Base-by-base conservation (phyloP, 2,888 invertebrate genomes). In the Andrena haemorrhoa region DNA sequence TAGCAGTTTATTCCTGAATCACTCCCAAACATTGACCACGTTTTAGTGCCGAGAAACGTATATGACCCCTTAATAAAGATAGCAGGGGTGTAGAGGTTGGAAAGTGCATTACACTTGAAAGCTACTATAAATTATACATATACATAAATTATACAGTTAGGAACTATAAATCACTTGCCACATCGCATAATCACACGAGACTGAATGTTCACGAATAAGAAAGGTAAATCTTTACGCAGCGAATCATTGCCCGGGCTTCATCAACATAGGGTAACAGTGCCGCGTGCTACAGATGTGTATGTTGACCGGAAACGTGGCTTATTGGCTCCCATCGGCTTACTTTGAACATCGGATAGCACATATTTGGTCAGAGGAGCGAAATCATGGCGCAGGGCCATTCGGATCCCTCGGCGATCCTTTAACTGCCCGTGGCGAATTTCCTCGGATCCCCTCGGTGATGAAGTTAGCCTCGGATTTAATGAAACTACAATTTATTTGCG, bases 401-500 rank as follows among this genome's bases (percentile, higher is more conserved):
- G 41, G 51, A 47, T 64, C 75, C 70, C 70, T 49, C n/a, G 75
- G 26, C 29, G 75, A 63, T 63, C 71, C 75, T 71, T 53, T 23
- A 56, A 63, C 31, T 10, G 41, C 58, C 58, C 29, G 41, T 20
- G 69, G 73, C 74, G 58, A 60, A 33, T 60, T 75, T 68, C 49
- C 16, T 8, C 8, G 23, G 23, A 63, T 49, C 53, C 23, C 64
- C 2, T 5, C n/a, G 31, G 23, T 31, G 72, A 64, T 16, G 47
- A 35, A 76, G 76, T 77, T 74, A 35, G 51, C 2, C 33, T 6
- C 2, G 60, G 74, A 66, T 74, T 72, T 74, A 74, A 74, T 66
- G 74, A 74, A 77, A 79, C 53, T 69, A 61, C 29, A 53, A 79
- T 79, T 68, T 64, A 60, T 75, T 56, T 69, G 68, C 60, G 7